Conservation (phyloP, 1,140 invertebrate species). For the Solenopsis fugax region DNA sequence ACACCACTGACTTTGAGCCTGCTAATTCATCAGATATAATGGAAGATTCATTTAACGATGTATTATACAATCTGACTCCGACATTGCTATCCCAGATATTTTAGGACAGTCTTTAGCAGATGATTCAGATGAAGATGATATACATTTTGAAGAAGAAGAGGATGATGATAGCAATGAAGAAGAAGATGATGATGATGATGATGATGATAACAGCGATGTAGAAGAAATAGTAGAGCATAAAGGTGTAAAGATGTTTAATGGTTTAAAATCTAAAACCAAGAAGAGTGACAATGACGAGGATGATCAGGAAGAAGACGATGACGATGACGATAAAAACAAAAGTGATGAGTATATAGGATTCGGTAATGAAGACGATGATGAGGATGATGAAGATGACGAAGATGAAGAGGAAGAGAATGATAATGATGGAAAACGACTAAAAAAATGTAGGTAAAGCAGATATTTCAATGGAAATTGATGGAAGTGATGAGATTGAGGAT, state of each 20-base stretch:
- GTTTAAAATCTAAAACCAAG: neutral
- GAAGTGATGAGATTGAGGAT: slow-evolving; percentile 26
- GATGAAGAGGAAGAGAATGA: slow-evolving; percentile 48
- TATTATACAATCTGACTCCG: neutral
- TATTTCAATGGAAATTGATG: neutral
- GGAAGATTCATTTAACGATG: neutral
- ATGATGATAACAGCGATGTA: too few relatives aligned
- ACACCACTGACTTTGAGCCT: slow-evolving; percentile 55
- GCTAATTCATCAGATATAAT: neutral
- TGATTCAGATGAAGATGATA: slow-evolving; percentile 71
- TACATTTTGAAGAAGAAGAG: slow-evolving; percentile 57
- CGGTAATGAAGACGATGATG: slow-evolving; percentile 40
- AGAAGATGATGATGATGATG: slow-evolving; percentile 39
- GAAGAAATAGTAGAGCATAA: neutral
- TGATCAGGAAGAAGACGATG: slow-evolving; percentile 71
- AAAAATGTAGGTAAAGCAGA: too few relatives aligned
- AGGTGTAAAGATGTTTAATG: slow-evolving; percentile 71
- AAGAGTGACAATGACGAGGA: neutral
- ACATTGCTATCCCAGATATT: slow-evolving; percentile 43
- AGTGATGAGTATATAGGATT: too few relatives aligned
- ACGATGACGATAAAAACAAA: neutral
- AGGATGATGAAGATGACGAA: slow-evolving; percentile 59
- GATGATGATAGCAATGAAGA: slow-evolving; percentile 68
- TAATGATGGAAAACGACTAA: too few relatives aligned
- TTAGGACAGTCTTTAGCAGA: slow-evolving; percentile 65